These are phyloP conservation scores for Typhlichthys subterraneus DNA, from an alignment of 2,797 vertebrate genomes.

Conservation along the genomic window DNA sequence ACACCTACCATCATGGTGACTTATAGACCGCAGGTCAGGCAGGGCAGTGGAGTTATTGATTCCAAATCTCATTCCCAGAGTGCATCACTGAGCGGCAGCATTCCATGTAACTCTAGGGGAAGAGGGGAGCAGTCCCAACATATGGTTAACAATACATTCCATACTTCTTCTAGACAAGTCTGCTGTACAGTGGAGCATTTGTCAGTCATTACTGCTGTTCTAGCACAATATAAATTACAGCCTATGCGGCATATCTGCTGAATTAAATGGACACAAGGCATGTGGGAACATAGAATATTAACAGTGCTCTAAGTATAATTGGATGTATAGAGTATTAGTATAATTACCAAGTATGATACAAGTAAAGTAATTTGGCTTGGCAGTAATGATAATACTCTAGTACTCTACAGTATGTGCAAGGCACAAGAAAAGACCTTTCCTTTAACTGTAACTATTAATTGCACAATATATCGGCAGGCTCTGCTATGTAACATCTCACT, in stretches of 20 bases:
- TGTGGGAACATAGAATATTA: constrained; percentile 12
- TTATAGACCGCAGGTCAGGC: constrained; percentile 69
- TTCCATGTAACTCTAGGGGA: constrained; percentile 39
- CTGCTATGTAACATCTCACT: no score
- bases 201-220: constrained; percentile 22
- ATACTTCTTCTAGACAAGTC: constrained; percentile 20
- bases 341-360: constrained; percentile 4
- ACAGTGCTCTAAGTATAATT: background rate
- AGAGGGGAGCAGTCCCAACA: constrained; percentile 18
- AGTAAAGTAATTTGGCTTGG: constrained; percentile 16
- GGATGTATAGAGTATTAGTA: constrained; percentile 1
- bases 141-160: constrained; percentile 14
- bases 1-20: constrained; percentile 56
- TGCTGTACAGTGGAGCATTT: constrained; percentile 8
- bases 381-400: background rate
- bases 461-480: no score
- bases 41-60: constrained; percentile 69
- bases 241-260: background rate
- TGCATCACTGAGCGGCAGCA: constrained; percentile 52
- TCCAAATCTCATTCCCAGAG: constrained; percentile 53
- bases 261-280: background rate
- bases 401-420: no score
- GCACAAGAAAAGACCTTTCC: no score
- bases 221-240: constrained; percentile 13
- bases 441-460: no score